Evolutionary conservation across 2,113 vertebrate species (phyloP), one percentile per base, ranked within the genome.

Genomic region (Indri indri): DNA sequence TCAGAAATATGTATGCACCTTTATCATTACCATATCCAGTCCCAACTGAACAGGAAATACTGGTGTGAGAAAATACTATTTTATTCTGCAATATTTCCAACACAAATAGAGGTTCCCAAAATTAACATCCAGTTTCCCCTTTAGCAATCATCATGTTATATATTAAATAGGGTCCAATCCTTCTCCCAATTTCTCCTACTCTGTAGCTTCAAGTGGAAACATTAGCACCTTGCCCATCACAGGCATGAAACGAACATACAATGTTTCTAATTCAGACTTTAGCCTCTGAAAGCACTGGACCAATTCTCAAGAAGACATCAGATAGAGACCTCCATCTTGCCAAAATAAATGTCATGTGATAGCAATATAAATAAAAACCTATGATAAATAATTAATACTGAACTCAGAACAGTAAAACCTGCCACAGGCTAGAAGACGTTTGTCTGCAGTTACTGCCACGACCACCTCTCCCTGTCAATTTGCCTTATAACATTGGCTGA

Each of bases 21-120:
- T n/a, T 40, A 57, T 68, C n/a, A 34, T 76, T 74, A 45, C 27
- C 65, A 71, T 47, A n/a, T 8, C 71, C 54, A 63, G 13, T 90
- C 85, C 87, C 61, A 52, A 80, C 14, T 22, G 61, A 95, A 54
- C 18, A 95, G 88, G 70, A 97, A 92, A 92, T 50, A 32, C 22
- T 84, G 54, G 34, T 73, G 8, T 5, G 73, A 91, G 68, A 47
- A 91, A 84, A 73, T 2, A 37, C 10, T 18, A 57, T 83, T 89
- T 74, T 71, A 70, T 86, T 71, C 52, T n/a, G 3, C 25, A 71
- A 12, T 40, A 52, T 88, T 85, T 87, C 25, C 79, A 76, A 14
- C 47, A 57, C 34, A 82, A 86, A 40, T 2, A 80, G 22, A 70
- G 8, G 32, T 63, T 82, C 63, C 32, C 45, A 40, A 52, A 90